A percentile compares a stretch with the other conserved stretches of the same genome.
phyloP scores from a whole-genome alignment of 1,140 invertebrate genomes.

The Leptopilina boulardi region DNA sequence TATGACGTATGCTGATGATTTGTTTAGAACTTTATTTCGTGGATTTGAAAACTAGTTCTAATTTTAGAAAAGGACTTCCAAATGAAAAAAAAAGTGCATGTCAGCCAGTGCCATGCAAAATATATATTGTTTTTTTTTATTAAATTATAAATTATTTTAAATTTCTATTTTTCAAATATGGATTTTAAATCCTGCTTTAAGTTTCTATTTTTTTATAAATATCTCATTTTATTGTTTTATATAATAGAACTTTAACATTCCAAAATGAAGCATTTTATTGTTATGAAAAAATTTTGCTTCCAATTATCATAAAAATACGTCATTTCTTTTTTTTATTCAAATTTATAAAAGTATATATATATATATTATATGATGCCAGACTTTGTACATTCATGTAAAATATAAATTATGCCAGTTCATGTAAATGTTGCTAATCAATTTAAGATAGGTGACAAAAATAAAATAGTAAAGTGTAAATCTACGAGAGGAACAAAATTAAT shows the following conservation, averaged over 20 bases:
- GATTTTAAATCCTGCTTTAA: background rate
- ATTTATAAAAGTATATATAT: slow-evolving; percentile 33
- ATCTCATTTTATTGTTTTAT: background rate
- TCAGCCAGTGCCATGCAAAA: slow-evolving; percentile 1
- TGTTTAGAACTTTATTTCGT: background rate
- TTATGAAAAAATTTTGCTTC: background rate
- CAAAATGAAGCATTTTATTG: background rate
- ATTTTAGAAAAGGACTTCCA: slow-evolving; percentile 12
- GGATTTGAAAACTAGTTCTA: background rate
- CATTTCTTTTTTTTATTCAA: slow-evolving; percentile 30
- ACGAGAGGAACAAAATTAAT: background rate
- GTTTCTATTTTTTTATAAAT: background rate
- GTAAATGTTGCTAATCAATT: slow-evolving; percentile 33
- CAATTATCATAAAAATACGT: background rate
- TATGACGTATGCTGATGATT: background rate
- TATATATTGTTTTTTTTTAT: background rate
- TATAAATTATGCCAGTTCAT: slow-evolving; percentile 56
- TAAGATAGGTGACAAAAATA: background rate
- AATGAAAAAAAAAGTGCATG: background rate
- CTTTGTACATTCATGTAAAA: slow-evolving; percentile 71
- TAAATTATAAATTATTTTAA: background rate
- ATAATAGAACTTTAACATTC: slow-evolving; percentile 8
- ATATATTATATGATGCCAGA: slow-evolving; percentile 48
- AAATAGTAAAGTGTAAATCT: background rate
- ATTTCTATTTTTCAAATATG: slow-evolving; percentile 5